Conservation (phyloP, 2,797 vertebrate species). For the Acipenser ruthenus region DNA sequence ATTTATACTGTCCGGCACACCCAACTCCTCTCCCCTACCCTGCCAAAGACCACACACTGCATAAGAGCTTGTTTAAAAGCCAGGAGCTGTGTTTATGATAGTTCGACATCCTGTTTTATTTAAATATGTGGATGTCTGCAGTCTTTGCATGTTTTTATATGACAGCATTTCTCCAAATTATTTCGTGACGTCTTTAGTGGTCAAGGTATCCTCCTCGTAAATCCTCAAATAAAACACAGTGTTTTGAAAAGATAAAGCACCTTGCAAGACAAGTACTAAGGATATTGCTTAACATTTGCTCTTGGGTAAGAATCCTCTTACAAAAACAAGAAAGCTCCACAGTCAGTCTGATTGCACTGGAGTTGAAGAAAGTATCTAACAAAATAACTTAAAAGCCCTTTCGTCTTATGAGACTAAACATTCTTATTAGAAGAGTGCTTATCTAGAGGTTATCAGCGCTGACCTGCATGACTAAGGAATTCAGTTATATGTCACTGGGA, state of each 20-base stretch:
- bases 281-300: neutral
- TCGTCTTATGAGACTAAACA: slow-evolving; percentile 11
- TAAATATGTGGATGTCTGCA: slow-evolving; percentile 57
- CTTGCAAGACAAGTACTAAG: neutral
- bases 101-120: slow-evolving; percentile 62
- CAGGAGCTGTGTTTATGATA: slow-evolving; percentile 68
- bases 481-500: slow-evolving; percentile 2
- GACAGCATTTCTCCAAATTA: slow-evolving; percentile 8
- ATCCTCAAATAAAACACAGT: neutral
- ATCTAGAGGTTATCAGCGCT: slow-evolving; percentile 13
- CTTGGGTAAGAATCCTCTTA: neutral
- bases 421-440: neutral
- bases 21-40: neutral
- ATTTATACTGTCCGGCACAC: slow-evolving; percentile 16
- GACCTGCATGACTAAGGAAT: neutral
- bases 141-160: slow-evolving; percentile 23
- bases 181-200: slow-evolving; percentile 25
- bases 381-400: slow-evolving; percentile 2
- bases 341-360: neutral
- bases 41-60: slow-evolving; percentile 62
- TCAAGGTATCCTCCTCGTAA: neutral
- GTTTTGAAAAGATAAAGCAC: neutral
- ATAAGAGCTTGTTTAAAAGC: slow-evolving; percentile 65
- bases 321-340: neutral
- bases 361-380: slow-evolving; percentile 8